Percentiles rank a stretch among this genome's conserved stretches.
Conservation (phyloP, 2,113 vertebrate species). For the Eurypyga helias region DNA sequence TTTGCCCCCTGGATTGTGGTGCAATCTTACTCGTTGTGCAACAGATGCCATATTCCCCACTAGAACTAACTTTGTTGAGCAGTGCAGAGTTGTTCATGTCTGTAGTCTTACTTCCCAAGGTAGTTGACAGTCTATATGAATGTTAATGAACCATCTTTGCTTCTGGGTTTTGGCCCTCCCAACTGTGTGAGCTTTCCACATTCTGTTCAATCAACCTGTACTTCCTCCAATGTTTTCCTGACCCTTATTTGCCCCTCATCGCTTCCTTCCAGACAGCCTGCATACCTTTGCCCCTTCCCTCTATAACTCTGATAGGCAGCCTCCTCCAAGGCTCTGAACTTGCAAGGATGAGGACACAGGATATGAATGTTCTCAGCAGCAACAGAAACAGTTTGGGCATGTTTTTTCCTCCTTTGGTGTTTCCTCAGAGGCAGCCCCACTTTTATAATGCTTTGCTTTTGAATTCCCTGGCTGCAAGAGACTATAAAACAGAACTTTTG, state of each 20-base stretch:
- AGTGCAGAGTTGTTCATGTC: neutral
- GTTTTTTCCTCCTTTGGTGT: neutral
- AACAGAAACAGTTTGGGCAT: neutral
- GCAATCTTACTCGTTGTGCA: neutral
- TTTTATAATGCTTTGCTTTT: neutral
- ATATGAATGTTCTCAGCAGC: neutral
- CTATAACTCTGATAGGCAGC: neutral
- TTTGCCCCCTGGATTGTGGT: neutral
- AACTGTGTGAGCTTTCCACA: neutral
- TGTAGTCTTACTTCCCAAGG: neutral
- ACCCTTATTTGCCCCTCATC: neutral
- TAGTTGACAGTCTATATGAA: neutral
- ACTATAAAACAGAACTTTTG: neutral
- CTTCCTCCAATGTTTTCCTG: neutral
- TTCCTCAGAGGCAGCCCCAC: neutral
- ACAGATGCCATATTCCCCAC: neutral
- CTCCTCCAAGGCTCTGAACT: neutral
- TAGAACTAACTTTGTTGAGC: neutral
- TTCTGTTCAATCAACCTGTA: neutral
- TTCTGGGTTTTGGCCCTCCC: neutral
- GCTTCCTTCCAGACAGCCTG: neutral
- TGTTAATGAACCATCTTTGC: neutral
- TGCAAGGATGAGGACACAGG: neutral
- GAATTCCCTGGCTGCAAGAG: neutral
- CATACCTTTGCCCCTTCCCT: neutral